phyloP scores from a whole-genome alignment of 2,888 invertebrate genomes.

The Parthenolecanium corni region DNA sequence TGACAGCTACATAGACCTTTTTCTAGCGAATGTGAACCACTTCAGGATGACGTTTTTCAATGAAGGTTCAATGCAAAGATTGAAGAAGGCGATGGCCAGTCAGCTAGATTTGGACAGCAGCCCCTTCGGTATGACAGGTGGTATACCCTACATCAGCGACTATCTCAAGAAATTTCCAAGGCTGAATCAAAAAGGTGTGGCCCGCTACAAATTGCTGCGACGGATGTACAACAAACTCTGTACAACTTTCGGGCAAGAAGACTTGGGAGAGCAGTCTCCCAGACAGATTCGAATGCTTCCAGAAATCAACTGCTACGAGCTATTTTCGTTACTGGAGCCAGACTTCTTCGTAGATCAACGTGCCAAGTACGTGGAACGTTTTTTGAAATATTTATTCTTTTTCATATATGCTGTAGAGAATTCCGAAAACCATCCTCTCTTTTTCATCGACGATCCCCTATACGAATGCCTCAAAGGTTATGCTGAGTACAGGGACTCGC shows the following conservation, averaged over 20 bases:
- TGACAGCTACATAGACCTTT: neutral
- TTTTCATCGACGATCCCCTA: constrained; percentile 12
- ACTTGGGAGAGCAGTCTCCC: neutral
- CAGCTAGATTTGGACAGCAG: too few species aligned
- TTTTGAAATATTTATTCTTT: constrained; percentile 15
- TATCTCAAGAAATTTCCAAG: neutral
- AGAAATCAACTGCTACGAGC: constrained; percentile 7
- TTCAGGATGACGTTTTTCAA: neutral
- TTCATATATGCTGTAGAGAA: neutral
- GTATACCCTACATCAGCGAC: neutral
- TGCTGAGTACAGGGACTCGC: neutral
- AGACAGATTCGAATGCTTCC: neutral
- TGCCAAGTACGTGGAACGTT: neutral
- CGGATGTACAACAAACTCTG: too few species aligned
- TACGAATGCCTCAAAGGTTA: constrained; percentile 5
- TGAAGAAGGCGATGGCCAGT: neutral
- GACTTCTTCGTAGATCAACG: neutral
- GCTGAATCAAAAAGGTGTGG: neutral
- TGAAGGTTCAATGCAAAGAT: neutral
- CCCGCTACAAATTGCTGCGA: neutral
- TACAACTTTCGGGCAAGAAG: too few species aligned
- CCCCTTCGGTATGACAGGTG: too few species aligned
- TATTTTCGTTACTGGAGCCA: neutral
- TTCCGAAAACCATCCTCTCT: neutral
- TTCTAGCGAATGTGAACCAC: constrained; percentile 2